These are phyloP conservation scores for Noctua fimbriata DNA, from an alignment of 2,888 invertebrate species.

Conservation along the genomic window DNA sequence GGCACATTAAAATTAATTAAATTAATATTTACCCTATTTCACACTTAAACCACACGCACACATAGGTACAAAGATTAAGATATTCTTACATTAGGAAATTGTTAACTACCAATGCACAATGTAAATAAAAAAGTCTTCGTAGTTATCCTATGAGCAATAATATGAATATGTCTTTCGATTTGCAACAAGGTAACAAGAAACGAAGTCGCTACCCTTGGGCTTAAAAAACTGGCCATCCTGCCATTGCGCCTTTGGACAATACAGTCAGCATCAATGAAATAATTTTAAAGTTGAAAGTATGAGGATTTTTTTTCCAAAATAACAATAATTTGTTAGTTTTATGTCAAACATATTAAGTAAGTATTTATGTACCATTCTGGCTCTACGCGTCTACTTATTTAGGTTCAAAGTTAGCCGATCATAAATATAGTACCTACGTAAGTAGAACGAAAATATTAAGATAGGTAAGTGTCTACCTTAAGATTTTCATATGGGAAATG, in stretches of 20 bases:
- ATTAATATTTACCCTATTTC: too few species aligned
- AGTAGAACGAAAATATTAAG: too few species aligned
- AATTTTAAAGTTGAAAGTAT: not conserved
- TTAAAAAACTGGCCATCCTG: not conserved
- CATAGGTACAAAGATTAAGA: not conserved
- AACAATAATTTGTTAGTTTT: not conserved
- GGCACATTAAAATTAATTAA: too few species aligned
- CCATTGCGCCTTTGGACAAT: not conserved
- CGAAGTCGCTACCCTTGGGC: conserved; percentile 3
- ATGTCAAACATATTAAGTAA: not conserved
- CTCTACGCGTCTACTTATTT: too few species aligned
- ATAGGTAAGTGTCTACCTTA: too few species aligned
- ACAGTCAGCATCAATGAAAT: not conserved
- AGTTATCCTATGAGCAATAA: not conserved
- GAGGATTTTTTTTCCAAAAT: not conserved
- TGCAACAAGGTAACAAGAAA: not conserved
- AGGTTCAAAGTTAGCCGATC: not conserved
- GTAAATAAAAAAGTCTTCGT: not conserved
- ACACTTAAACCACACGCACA: not conserved
- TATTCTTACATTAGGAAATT: not conserved
- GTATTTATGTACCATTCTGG: not conserved
- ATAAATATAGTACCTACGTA: not conserved
- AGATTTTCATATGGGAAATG: not conserved
- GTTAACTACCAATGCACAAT: not conserved
- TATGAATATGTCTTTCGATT: not conserved